phyloP scores from a whole-genome alignment of 2,888 invertebrate species.

The Brachylomia viminalis region DNA sequence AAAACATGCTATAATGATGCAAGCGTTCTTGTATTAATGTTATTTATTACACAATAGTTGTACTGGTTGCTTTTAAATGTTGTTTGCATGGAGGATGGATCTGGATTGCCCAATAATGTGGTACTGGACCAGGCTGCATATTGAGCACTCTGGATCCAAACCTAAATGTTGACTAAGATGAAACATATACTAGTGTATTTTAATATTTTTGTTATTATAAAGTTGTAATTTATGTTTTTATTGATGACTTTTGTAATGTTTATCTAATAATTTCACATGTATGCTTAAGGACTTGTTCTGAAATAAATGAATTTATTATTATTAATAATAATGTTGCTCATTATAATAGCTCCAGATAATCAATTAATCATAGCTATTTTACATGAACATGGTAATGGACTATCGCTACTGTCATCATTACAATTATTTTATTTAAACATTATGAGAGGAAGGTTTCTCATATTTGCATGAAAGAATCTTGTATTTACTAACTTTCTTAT shows the following conservation, averaged over 20 bases:
- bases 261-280: too few species aligned
- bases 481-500: conserved; percentile 3
- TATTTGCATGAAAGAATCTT: background rate
- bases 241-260: too few species aligned
- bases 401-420: background rate
- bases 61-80: conserved; percentile 11
- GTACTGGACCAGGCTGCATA: too few species aligned
- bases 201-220: too few species aligned
- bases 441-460: background rate
- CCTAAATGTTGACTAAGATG: too few species aligned
- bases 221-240: too few species aligned
- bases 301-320: too few species aligned
- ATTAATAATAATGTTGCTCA: background rate
- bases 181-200: too few species aligned
- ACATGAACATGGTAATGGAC: background rate
- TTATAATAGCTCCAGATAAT: background rate
- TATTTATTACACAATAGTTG: background rate
- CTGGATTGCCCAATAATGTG: too few species aligned
- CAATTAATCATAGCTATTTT: background rate
- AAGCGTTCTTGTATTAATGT: conserved; percentile 12
- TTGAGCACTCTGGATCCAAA: too few species aligned
- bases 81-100: too few species aligned
- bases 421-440: background rate
- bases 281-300: too few species aligned
- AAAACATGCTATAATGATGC: conserved; percentile 8